phyloP scores from a whole-genome alignment of 2,888 invertebrate genomes.

The Drosophila engyochracea region DNA sequence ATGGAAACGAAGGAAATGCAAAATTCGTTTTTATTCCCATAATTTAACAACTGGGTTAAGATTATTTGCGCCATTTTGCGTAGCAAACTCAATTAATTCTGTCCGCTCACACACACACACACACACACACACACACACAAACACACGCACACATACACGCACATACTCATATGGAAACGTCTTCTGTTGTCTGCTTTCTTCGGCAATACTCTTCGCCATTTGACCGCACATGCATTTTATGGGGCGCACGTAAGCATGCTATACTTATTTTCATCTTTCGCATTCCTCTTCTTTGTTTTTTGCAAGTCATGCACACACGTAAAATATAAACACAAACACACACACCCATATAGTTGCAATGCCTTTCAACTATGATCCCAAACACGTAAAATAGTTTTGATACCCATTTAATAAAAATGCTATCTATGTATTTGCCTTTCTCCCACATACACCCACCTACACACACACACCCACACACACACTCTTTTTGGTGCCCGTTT shows the following conservation, averaged over 20 bases:
- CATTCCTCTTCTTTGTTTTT: conserved; percentile 25
- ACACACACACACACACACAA: not conserved
- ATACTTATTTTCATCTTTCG: conserved; percentile 27
- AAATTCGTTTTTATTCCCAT: conserved; percentile 19
- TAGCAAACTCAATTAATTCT: conserved; percentile 28
- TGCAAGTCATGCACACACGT: conserved; percentile 46
- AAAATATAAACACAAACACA: conserved; percentile 5
- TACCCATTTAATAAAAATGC: conserved; percentile 77
- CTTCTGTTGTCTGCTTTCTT: conserved; percentile 21
- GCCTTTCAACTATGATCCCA: conserved; percentile 43
- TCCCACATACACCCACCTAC: not conserved
- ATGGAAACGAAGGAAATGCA: not conserved
- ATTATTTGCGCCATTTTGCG: conserved; percentile 10
- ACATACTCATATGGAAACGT: not conserved
- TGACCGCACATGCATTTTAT: conserved; percentile 69
- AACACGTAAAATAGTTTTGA: conserved; percentile 79
- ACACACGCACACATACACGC: not conserved
- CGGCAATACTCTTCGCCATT: conserved; percentile 23
- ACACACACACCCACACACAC: not conserved
- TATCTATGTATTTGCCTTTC: conserved; percentile 68
- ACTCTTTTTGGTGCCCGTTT: conserved; percentile 39
- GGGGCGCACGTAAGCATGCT: conserved; percentile 72
- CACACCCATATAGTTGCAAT: conserved; percentile 18
- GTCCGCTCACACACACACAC: conserved; percentile 4
- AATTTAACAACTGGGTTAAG: conserved; percentile 13